Percentiles rank a stretch among this genome's conserved stretches.
phyloP scores from a whole-genome alignment of 2,888 invertebrate genomes.

The Pollenia angustigena region DNA sequence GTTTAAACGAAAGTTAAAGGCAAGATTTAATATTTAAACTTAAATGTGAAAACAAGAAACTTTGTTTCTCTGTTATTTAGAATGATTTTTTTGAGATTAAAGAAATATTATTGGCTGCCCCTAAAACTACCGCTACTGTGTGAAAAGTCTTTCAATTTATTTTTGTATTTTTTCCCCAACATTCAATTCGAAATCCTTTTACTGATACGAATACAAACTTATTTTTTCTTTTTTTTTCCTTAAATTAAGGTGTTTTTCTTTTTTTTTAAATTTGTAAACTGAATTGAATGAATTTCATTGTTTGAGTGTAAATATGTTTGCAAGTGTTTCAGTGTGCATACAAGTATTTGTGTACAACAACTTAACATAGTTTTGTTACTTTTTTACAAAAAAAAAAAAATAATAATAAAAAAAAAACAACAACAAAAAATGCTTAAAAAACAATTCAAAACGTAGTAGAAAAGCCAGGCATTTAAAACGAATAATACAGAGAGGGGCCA shows the following conservation, averaged over 20 bases:
- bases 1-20: no score
- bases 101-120: no score
- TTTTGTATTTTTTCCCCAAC: neutral
- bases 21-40: no score
- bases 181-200: constrained; percentile 42
- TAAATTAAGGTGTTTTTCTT: constrained; percentile 30
- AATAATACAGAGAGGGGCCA: neutral
- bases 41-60: no score
- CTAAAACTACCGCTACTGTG: constrained; percentile 25
- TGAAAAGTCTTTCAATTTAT: constrained; percentile 27
- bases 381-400: constrained; percentile 30
- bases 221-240: neutral
- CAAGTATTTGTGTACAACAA: constrained; percentile 51
- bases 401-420: constrained; percentile 25
- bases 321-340: neutral
- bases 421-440: neutral
- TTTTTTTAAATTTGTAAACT: neutral
- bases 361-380: constrained; percentile 49
- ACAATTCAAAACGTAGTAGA: neutral
- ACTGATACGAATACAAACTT: constrained; percentile 16
- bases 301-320: constrained; percentile 11
- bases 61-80: no score
- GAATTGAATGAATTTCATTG: constrained; percentile 61
- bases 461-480: neutral
- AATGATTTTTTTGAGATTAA: no score